These are phyloP conservation scores for Macaria notata DNA, from an alignment of 2,888 invertebrate species.

Conservation along the genomic window DNA sequence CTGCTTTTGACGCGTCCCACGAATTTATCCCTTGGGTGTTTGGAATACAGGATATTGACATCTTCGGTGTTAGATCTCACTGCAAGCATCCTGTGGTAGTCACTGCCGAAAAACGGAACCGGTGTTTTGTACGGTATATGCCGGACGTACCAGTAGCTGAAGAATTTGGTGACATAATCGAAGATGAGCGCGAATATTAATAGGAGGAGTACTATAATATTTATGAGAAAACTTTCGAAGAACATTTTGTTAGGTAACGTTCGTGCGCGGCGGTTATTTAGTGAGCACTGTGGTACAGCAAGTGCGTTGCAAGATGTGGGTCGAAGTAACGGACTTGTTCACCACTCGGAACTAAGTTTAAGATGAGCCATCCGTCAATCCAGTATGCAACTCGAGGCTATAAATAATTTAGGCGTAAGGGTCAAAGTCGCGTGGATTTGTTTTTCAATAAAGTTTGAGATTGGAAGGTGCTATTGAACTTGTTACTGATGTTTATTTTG, in stretches of 20 bases:
- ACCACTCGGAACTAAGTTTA: conserved; percentile 31
- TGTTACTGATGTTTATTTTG: conserved; percentile 31
- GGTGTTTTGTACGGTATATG: conserved; percentile 66
- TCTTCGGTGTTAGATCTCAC: conserved; percentile 63
- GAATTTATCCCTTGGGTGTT: conserved; percentile 61
- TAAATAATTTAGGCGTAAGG: conserved; percentile 24
- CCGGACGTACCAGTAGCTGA: conserved; percentile 76
- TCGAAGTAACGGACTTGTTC: conserved; percentile 65
- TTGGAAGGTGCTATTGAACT: conserved; percentile 49
- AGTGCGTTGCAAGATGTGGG: conserved; percentile 53
- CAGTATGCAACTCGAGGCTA: conserved; percentile 20
- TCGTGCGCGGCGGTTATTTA: conserved; percentile 52
- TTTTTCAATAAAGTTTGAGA: conserved; percentile 16
- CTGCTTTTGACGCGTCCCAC: conserved; percentile 69
- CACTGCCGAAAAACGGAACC: conserved; percentile 68
- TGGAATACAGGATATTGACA: conserved; percentile 57
- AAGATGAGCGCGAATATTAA: conserved; percentile 63
- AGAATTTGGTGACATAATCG: conserved; percentile 75
- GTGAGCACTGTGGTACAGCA: conserved; percentile 53
- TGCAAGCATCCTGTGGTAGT: conserved; percentile 65
- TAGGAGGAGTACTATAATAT: conserved; percentile 53
- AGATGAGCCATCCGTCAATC: conserved; percentile 32
- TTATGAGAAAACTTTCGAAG: conserved; percentile 73
- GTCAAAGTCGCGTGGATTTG: conserved; percentile 21
- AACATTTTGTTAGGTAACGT: conserved; percentile 65